Evolutionary conservation across 2,113 vertebrate species (phyloP).

Genomic region (Gallinago paraguaiae): DNA sequence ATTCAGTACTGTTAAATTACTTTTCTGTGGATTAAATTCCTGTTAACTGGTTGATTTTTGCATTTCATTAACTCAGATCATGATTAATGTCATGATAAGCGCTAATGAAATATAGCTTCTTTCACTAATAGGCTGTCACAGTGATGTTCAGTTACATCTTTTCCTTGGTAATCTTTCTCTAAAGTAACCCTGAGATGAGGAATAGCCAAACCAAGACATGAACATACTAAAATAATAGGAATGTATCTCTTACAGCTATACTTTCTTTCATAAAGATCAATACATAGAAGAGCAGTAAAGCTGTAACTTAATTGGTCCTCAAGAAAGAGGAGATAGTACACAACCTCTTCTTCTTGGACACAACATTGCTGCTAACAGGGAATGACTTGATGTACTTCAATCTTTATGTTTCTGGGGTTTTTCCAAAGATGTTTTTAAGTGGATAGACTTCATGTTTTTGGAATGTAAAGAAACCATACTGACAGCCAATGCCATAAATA

Average conservation of each 20-base stretch:
- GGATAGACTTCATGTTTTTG: background rate
- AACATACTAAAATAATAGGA: background rate
- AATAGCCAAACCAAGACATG: background rate
- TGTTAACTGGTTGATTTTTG: constrained; percentile 66
- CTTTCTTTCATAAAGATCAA: background rate
- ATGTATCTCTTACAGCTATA: background rate
- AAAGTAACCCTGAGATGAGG: background rate
- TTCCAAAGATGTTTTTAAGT: background rate
- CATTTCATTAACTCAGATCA: constrained; percentile 54
- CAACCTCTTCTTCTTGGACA: background rate
- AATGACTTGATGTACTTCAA: background rate
- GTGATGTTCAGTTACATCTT: constrained; percentile 14
- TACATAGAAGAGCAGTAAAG: background rate
- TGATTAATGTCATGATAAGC: constrained; percentile 58
- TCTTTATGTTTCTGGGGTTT: background rate
- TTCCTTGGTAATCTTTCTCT: constrained; percentile 8
- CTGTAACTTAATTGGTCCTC: background rate
- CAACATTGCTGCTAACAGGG: background rate
- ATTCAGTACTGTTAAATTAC: constrained; percentile 42
- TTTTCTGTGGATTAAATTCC: constrained; percentile 56
- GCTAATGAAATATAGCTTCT: constrained; percentile 42
- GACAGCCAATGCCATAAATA: background rate
- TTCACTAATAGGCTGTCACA: constrained; percentile 40
- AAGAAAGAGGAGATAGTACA: background rate
- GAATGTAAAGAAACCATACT: background rate